Evolutionary conservation across 2,797 vertebrate species (phyloP).

Genomic region (Gambelia wislizenii): DNA sequence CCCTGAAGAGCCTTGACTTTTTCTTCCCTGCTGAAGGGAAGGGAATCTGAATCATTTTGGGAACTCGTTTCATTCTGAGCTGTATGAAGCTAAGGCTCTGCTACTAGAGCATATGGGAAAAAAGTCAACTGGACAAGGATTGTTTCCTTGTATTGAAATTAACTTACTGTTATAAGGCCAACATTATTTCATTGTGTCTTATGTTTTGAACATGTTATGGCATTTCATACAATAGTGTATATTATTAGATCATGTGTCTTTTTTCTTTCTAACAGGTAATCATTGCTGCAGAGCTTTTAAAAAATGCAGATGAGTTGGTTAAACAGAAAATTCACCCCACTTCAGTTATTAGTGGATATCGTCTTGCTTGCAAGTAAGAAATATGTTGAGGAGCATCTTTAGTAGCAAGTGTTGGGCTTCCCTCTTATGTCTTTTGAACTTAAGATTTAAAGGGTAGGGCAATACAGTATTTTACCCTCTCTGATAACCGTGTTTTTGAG

Average conservation of each 20-base stretch:
- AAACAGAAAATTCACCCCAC: conserved; percentile 99
- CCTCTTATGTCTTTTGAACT: not conserved
- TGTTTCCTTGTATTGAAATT: not conserved
- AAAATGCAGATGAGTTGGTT: conserved; percentile 97
- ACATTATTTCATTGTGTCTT: not conserved
- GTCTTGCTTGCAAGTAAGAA: conserved; percentile 98
- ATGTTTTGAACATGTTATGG: not conserved
- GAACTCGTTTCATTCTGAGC: not conserved
- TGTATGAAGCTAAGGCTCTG: not conserved
- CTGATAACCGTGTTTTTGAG: not conserved
- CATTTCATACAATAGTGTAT: not conserved
- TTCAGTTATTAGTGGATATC: conserved; percentile 96
- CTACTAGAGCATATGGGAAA: not conserved
- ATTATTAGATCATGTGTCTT: conserved; percentile 8
- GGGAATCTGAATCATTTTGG: not conserved
- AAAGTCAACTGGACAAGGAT: not conserved
- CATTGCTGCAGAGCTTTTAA: conserved; percentile 95
- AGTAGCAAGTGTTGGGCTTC: not conserved
- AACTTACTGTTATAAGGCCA: not conserved
- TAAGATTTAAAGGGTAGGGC: not conserved
- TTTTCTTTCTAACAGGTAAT: conserved; percentile 86
- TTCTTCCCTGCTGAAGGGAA: not conserved
- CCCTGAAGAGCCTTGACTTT: too few species aligned
- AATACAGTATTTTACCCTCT: not conserved
- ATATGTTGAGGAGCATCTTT: conserved; percentile 16